Conservation (phyloP, 2,797 vertebrate genomes). For the Anguilla obscura region DNA sequence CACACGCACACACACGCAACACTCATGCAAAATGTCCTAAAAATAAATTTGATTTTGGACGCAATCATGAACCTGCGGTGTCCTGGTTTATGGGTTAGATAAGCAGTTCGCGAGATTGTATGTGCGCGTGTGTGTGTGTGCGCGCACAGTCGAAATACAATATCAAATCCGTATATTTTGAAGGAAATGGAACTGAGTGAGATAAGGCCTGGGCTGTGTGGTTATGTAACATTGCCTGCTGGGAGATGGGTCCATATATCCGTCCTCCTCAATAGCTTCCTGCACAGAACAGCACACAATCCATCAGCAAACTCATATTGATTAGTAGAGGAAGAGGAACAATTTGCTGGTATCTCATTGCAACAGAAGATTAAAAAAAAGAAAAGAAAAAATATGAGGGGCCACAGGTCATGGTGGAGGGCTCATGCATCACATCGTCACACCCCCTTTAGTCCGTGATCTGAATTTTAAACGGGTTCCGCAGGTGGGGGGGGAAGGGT, state of each 20-base stretch:
- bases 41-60: neutral
- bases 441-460: neutral
- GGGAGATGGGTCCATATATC: constrained; percentile 33
- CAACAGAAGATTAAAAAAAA: neutral
- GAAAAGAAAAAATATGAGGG: neutral
- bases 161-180: constrained; percentile 4
- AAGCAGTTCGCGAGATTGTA: neutral
- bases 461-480: neutral
- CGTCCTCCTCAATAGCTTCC: constrained; percentile 52
- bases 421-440: neutral
- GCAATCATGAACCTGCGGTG: neutral
- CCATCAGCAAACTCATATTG: constrained; percentile 54
- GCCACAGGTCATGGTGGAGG: neutral
- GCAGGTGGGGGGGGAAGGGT: too few relatives aligned
- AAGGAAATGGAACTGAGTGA: constrained; percentile 42
- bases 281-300: constrained; percentile 58
- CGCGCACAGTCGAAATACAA: neutral
- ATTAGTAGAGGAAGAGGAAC: constrained; percentile 30
- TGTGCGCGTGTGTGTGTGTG: too few relatives aligned
- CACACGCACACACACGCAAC: neutral
- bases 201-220: constrained; percentile 41
- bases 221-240: constrained; percentile 55
- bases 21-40: neutral
- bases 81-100: neutral
- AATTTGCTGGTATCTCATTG: neutral